A percentile compares a stretch with the other conserved stretches of the same genome.
These are phyloP conservation scores for Ophioninae sp. DNA, from an alignment of 2,888 invertebrate species.

Conservation along the genomic window DNA sequence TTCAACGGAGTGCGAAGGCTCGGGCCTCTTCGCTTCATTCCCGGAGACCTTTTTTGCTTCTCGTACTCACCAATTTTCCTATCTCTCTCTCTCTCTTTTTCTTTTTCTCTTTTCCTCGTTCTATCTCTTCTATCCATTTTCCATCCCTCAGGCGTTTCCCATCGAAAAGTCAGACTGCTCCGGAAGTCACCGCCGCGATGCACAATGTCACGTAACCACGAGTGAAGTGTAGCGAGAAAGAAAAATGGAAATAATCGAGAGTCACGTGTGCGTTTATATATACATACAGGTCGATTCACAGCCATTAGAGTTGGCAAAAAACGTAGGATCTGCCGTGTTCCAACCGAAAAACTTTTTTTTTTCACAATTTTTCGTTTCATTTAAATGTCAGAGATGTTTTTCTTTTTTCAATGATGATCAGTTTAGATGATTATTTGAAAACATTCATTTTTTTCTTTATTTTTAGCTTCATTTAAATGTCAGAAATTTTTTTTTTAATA, in stretches of 20 bases:
- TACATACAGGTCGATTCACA: not conserved
- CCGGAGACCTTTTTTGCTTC: constrained; percentile 50
- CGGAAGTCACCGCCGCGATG: constrained; percentile 45
- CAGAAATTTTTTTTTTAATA: too few species aligned
- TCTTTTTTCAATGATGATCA: too few species aligned
- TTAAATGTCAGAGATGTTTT: too few species aligned
- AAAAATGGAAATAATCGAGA: constrained; percentile 47
- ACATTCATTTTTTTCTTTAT: too few species aligned
- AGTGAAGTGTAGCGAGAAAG: constrained; percentile 68
- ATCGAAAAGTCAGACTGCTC: constrained; percentile 39
- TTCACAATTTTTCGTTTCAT: too few species aligned
- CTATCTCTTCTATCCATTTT: constrained; percentile 51
- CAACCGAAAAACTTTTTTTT: too few species aligned
- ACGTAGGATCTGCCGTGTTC: too few species aligned
- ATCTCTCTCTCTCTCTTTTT: constrained; percentile 33
- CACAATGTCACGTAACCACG: constrained; percentile 72
- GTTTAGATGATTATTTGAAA: too few species aligned
- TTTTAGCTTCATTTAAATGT: too few species aligned
- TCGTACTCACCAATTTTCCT: constrained; percentile 17
- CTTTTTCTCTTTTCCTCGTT: constrained; percentile 34
- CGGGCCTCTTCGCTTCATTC: constrained; percentile 63
- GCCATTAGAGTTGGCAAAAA: too few species aligned
- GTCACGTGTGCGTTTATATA: constrained; percentile 3
- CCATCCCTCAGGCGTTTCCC: constrained; percentile 40
- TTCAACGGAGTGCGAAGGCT: constrained; percentile 56